Base-by-base conservation (phyloP, 2,888 invertebrate species). In the Bellardia bayeri region DNA sequence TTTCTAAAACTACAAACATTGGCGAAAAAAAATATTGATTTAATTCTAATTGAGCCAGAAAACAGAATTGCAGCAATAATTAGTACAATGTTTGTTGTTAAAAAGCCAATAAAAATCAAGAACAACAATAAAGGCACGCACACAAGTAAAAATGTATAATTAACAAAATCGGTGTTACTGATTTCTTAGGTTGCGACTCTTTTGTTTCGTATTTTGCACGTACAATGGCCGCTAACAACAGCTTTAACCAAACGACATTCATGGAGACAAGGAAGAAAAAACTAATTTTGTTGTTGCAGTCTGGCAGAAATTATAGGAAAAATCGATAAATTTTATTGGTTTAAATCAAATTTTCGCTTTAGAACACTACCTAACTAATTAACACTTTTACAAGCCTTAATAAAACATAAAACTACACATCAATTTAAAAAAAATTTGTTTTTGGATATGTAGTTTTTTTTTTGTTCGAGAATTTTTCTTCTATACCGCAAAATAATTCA, bases 201-300 rank as follows among this genome's bases (percentile, higher is more conserved):
- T 74, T 69, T 61, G 23, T 56, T 56, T 81, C 23, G 14, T 16
- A 23, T 37, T 79, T 64, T 2, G 30, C 9, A 63, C 37, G n/a
- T 66, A 58, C 58, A 83, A 72, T 84, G 78, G 64, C 78, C 64
- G 56, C 56, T 72, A 33, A 30, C 68, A 82, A 63, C 69, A 78
- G n/a, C 16, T 23, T 23, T 23, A 23, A 23, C 23, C 23, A 23
- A 63, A 54, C 11, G 33, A 82, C 6, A 58, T 37, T 42, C 40
- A 30, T 16, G 64, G 42, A 49, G 68, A 49, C 37, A 37, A 45
- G 54, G 11, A 56, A 74, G 61, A 49, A n/a, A 76, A 42, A 63
- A 8, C 14, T 4, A 56, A 33, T 56, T 45, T 58, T 78, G 54
- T 56, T 76, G 33, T 54, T 61, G 75, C 16, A 63, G 54, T 33